A percentile compares a stretch with the other conserved stretches of the same genome.
Conservation (phyloP, 2,888 invertebrate species). For the Cyaniris semiargus region DNA sequence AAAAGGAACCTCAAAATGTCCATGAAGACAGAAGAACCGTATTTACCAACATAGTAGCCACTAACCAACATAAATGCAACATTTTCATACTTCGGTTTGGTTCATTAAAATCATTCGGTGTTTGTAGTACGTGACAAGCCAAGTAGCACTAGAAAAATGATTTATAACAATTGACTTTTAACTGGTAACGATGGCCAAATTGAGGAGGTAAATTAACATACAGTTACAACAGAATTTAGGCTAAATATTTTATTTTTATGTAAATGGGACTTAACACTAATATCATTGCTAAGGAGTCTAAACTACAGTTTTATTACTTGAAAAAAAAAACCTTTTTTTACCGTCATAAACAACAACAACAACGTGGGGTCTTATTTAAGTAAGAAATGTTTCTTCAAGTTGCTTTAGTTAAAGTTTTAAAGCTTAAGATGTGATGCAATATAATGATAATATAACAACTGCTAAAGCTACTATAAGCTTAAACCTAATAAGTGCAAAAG, state of each 20-base stretch:
- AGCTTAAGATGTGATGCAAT: too few species aligned
- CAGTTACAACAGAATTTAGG: conserved; percentile 4
- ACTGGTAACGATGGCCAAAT: conserved; percentile 13
- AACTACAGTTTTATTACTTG: neutral
- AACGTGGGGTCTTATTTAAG: too few species aligned
- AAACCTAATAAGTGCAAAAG: neutral
- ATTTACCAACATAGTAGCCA: neutral
- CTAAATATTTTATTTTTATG: neutral
- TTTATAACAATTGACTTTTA: conserved; percentile 4
- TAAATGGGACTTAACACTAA: neutral
- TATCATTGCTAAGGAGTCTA: neutral
- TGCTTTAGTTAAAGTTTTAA: too few species aligned
- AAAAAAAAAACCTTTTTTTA: neutral
- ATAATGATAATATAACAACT: too few species aligned
- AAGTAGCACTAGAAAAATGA: conserved; percentile 3
- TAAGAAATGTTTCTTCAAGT: too few species aligned
- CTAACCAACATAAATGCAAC: neutral
- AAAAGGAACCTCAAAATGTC: neutral
- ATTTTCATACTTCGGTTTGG: neutral
- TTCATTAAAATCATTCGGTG: neutral
- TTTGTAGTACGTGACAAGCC: neutral
- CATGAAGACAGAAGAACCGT: neutral
- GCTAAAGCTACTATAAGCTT: too few species aligned
- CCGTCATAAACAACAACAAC: too few species aligned
- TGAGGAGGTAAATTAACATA: neutral